These are phyloP conservation scores for Ridgeia piscesae DNA, from an alignment of 1,140 invertebrate genomes.

Conservation along the genomic window DNA sequence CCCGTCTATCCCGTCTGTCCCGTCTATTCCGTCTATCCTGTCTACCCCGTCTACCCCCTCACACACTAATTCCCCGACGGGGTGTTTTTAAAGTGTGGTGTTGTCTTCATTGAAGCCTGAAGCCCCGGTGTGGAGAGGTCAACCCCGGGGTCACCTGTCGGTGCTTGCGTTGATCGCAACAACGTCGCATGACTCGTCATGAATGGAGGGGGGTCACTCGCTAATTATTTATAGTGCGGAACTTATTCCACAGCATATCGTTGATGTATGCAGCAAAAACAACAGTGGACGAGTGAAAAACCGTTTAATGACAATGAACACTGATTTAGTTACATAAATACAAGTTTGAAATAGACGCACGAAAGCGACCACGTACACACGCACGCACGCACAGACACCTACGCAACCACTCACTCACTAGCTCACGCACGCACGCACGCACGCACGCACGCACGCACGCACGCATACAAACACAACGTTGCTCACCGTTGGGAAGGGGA, in stretches of 20 bases:
- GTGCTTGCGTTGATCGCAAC: background rate
- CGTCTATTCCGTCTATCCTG: background rate
- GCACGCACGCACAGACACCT: no score
- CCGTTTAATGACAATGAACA: no score
- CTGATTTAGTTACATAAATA: no score
- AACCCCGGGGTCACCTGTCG: background rate
- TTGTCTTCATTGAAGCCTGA: background rate
- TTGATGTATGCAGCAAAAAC: no score
- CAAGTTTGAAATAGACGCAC: no score
- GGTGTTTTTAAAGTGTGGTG: background rate
- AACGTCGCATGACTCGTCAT: background rate
- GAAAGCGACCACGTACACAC: no score
- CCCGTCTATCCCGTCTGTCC: background rate
- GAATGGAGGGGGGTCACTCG: background rate
- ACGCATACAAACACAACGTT: no score
- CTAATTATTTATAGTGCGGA: background rate
- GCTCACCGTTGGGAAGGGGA: no score
- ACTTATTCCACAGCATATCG: background rate
- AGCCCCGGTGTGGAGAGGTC: background rate
- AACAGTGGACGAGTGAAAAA: no score
- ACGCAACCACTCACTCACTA: no score
- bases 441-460: no score
- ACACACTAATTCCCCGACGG: background rate
- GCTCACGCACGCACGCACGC: no score
- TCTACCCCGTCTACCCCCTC: background rate